These are phyloP conservation scores for Myathropa florea DNA, from an alignment of 2,888 invertebrate species.

Conservation along the genomic window DNA sequence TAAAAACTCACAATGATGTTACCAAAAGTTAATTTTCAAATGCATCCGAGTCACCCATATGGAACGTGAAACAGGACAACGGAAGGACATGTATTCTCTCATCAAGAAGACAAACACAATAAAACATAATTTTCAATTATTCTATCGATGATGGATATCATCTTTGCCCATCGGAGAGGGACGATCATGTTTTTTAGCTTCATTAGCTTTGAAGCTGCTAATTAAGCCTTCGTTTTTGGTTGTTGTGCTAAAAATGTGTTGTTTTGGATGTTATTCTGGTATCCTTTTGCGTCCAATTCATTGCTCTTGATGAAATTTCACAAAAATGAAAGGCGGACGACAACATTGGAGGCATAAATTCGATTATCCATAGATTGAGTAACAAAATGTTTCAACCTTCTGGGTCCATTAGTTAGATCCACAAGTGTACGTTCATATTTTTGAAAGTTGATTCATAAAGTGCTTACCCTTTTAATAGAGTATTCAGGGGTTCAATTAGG, in stretches of 20 bases:
- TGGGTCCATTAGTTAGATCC: not conserved
- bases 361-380: not conserved
- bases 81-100: conserved; percentile 34
- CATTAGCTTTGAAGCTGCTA: not conserved
- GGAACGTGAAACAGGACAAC: conserved; percentile 26
- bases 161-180: conserved; percentile 1
- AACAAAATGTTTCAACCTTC: not conserved
- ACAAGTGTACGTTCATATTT: not conserved
- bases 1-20: conserved; percentile 57
- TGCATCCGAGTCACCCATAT: conserved; percentile 51
- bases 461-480: too few species aligned
- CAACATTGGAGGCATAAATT: not conserved
- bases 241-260: not conserved
- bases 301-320: not conserved
- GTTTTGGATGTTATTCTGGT: not conserved
- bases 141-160: conserved; percentile 39
- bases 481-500: too few species aligned
- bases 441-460: too few species aligned
- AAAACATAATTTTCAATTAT: conserved; percentile 69
- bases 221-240: not conserved
- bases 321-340: not conserved
- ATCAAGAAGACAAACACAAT: conserved; percentile 60
- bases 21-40: conserved; percentile 70
- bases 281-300: not conserved
- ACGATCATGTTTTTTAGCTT: not conserved